Evolutionary conservation across 1,140 invertebrate species (phyloP).

Genomic region (Musca domestica): DNA sequence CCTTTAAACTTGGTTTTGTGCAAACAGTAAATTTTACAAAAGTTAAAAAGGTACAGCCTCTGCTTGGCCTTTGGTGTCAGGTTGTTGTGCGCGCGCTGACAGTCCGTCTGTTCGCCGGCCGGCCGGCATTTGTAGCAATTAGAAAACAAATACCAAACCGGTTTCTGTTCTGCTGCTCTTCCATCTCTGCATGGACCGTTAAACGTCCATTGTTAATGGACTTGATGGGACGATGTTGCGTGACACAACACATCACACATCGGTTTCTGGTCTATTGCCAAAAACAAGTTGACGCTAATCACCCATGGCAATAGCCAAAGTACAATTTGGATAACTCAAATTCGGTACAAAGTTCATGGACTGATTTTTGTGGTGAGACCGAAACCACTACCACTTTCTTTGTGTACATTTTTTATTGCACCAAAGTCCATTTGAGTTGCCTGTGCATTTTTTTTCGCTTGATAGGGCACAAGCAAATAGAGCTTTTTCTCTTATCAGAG

Average conservation of each 20-base stretch:
- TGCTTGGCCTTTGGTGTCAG: too few species aligned
- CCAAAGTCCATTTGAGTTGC: too few species aligned
- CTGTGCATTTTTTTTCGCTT: too few species aligned
- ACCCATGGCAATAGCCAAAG: too few species aligned
- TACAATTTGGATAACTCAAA: too few species aligned
- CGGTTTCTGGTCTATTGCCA: conserved; percentile 2
- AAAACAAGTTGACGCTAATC: background rate
- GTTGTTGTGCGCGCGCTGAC: too few species aligned
- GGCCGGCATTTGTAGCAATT: background rate
- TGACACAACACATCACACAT: background rate
- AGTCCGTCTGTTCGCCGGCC: background rate
- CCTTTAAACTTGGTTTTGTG: background rate
- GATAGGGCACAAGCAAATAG: too few species aligned
- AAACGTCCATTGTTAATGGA: conserved; percentile 6
- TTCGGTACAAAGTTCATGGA: too few species aligned
- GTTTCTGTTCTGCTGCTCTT: background rate
- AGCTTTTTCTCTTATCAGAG: too few species aligned
- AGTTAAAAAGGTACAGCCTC: background rate
- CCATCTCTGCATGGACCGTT: background rate
- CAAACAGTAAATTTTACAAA: background rate
- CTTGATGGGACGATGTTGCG: background rate
- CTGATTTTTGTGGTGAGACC: too few species aligned
- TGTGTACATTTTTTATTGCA: too few species aligned
- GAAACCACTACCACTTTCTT: too few species aligned
- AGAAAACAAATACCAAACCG: background rate